Conservation (phyloP, 1,140 invertebrate species). For the Diabrotica undecimpunctata region DNA sequence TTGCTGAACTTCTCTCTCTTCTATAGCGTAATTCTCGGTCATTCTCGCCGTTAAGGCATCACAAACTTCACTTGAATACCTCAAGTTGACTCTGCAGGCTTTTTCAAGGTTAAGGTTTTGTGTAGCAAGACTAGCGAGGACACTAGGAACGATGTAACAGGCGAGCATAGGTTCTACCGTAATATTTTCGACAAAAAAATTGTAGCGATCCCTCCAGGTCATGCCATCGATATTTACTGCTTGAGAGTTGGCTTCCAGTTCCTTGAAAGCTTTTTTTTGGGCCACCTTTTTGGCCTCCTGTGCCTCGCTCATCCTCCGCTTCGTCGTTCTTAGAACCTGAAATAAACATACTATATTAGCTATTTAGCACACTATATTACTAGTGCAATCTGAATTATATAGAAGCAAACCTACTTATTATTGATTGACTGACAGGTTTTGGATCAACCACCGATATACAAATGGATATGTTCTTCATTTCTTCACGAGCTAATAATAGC, state of each 20-base stretch:
- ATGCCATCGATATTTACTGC: constrained; percentile 47
- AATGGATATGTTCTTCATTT: no score
- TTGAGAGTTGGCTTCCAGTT: constrained; percentile 16
- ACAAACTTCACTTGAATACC: constrained; percentile 66
- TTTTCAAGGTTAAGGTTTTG: constrained; percentile 81
- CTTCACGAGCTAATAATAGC: no score
- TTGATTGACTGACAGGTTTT: no score
- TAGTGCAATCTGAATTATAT: no score
- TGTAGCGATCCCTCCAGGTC: constrained; percentile 53
- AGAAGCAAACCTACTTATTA: no score
- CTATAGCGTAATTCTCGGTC: constrained; percentile 64
- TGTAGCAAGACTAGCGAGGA: constrained; percentile 70
- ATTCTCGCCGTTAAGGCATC: constrained; percentile 65
- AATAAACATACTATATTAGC: constrained; percentile 10
- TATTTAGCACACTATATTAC: no score
- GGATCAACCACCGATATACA: no score
- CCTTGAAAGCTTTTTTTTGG: constrained; percentile 19
- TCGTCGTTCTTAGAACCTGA: constrained; percentile 26
- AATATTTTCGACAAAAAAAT: constrained; percentile 60
- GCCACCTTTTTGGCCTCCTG: constrained; percentile 21
- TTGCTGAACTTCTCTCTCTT: constrained; percentile 71
- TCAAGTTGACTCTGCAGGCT: constrained; percentile 76
- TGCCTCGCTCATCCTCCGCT: constrained; percentile 33
- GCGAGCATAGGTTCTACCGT: constrained; percentile 77
- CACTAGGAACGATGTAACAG: constrained; percentile 75